Conservation (phyloP, 2,888 invertebrate genomes). For the Ichneumon xanthorius region DNA sequence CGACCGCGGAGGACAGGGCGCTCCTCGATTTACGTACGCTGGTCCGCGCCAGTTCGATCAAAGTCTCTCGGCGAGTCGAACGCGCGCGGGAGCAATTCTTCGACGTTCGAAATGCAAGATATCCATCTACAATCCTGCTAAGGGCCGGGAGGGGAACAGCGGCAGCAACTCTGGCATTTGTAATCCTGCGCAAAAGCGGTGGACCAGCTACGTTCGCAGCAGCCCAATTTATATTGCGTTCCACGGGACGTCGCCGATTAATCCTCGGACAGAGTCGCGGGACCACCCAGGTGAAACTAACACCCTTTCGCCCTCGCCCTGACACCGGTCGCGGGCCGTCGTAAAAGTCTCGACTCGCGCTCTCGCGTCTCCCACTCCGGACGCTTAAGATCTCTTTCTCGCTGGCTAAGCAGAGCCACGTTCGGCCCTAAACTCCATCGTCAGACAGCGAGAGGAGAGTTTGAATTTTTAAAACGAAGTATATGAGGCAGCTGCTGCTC, state of each 20-base stretch:
- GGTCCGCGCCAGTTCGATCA: constrained; percentile 76
- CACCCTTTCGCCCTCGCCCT: constrained; percentile 79
- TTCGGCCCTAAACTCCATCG: constrained; percentile 63
- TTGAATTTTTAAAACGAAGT: constrained; percentile 58
- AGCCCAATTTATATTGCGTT: constrained; percentile 84
- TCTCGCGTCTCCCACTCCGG: constrained; percentile 50
- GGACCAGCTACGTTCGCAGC: constrained; percentile 63
- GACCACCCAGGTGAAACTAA: constrained; percentile 84
- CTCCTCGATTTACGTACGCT: constrained; percentile 67
- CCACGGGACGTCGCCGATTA: constrained; percentile 82
- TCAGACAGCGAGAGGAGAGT: constrained; percentile 59
- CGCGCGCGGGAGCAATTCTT: constrained; percentile 73
- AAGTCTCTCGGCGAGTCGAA: constrained; percentile 71
- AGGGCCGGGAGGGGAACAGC: constrained; percentile 72
- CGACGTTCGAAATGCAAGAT: constrained; percentile 76
- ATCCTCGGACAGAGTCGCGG: constrained; percentile 81
- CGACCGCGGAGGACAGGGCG: constrained; percentile 36
- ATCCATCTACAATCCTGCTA: constrained; percentile 83
- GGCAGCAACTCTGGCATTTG: constrained; percentile 77
- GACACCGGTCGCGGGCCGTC: constrained; percentile 80
- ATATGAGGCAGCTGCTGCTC: constrained; percentile 68
- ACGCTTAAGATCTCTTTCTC: constrained; percentile 31
- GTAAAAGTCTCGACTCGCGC: constrained; percentile 76
- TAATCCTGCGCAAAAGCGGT: constrained; percentile 80
- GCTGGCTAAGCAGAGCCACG: constrained; percentile 16